These are phyloP conservation scores for Drosophila baimaii DNA, from an alignment of 1,140 invertebrate genomes.

Conservation along the genomic window DNA sequence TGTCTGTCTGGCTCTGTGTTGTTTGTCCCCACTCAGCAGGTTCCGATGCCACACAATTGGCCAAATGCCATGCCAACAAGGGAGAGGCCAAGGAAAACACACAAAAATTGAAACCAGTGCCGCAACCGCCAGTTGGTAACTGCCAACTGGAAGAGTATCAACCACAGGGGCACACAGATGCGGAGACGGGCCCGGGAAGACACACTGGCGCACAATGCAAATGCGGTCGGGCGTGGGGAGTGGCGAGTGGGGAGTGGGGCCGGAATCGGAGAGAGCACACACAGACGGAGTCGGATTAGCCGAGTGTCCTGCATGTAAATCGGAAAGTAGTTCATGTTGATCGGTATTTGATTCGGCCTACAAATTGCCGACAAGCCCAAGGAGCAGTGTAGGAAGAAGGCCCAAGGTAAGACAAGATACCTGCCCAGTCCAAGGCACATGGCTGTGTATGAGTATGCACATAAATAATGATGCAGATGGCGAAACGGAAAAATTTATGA, in stretches of 20 bases:
- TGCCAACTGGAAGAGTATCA: constrained; percentile 52
- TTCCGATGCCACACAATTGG: constrained; percentile 55
- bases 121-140: constrained; percentile 56
- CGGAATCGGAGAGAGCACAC: too few species aligned
- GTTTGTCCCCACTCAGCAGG: constrained; percentile 50
- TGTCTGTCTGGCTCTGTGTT: constrained; percentile 20
- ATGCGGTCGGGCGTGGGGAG: constrained; percentile 21
- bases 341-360: constrained; percentile 55
- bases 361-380: constrained; percentile 49
- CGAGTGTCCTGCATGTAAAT: constrained; percentile 52
- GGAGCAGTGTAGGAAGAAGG: constrained; percentile 4
- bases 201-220: constrained; percentile 44
- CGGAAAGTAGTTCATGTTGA: constrained; percentile 57
- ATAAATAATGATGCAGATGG: constrained; percentile 51
- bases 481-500: constrained; percentile 44
- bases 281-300: constrained; percentile 46
- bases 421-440: background rate
- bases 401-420: constrained; percentile 1
- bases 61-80: constrained; percentile 57
- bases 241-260: background rate
- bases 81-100: constrained; percentile 38
- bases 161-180: constrained; percentile 34
- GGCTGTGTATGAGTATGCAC: constrained; percentile 4
- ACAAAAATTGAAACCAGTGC: constrained; percentile 62
- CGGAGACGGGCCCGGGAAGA: constrained; percentile 7